Evolutionary conservation across 2,888 invertebrate species (phyloP), one percentile per base, ranked within the genome.

Genomic region (Scrobipalpa atriplicella): DNA sequence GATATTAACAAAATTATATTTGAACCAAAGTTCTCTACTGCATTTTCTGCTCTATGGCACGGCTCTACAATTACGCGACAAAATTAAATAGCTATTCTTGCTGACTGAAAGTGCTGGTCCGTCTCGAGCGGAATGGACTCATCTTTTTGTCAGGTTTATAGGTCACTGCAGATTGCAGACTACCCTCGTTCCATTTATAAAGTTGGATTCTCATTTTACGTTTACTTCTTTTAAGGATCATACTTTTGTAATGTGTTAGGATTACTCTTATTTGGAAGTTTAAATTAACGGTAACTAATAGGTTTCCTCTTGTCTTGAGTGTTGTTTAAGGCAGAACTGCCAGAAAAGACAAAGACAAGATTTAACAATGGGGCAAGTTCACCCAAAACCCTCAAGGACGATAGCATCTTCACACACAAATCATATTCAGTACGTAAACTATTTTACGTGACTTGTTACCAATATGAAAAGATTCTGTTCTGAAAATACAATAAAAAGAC

Each of bases 1-100:
- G 29, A 29, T 3, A 29, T 29, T 29, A 29, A 29, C 29, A n/a
- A 36, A 58, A 11, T 58, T 58, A 58, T 58, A 58, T 29, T 18
- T 56, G 13, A 11, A 29, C 29, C 3, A 56, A 56, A 21, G 10
- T 21, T 13, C 21, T 60, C 36, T 16, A 10, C 60, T 38, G 38
- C 16, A 16, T 60, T 19, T 61, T 61, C 18, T 39, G 10, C 38
- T 61, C 61, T 38, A 18, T 19, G 61, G 10, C 18, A 5, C 16
- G 8, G 38, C 60, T 61, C 39, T 61, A 29, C 62, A 43, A 62
- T 47, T 62, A 62, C 5, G 62, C 47, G 39, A 47, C 43, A 21
- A 62, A 62, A 62, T 62, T 47, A 62, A 62, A 62, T 62, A 43
- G 47, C 62, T 43, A 62, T 62, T 62, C 62, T 62, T 62, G 43